Evolutionary conservation across 1,140 invertebrate genomes (phyloP), one percentile per base, ranked within the genome.

Genomic region (Apis mellifera): DNA sequence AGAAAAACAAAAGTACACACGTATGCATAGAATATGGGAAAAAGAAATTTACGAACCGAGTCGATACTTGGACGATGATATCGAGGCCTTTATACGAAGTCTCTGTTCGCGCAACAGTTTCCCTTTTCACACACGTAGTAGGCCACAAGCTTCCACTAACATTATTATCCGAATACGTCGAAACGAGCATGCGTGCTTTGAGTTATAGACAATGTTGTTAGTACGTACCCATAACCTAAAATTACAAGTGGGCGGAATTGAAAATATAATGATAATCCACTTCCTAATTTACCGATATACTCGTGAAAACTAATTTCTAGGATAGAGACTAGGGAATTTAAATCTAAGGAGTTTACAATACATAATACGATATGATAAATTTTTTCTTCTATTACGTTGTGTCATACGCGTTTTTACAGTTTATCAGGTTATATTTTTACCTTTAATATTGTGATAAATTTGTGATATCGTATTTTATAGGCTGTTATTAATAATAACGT

Each of bases 101-200:
- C 69, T 71, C 54, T 79, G n/a, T 70, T 60, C 77, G 48, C 9
- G 59, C 21, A 65, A 48, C 78, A 50, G 60, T 73, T 73, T 19
- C 32, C 32, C 50, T 66, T 23, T 73, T 50, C 15, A 26, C n/a
- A 26, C 42, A 60, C 21, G 11, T 8, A 55, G 26, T 13, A 60
- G 19, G 32, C 17, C 62, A 42, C 0, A n/a, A 15, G 17, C 55
- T 80, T 73, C 78, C 64, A 12, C 32, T 55, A 23, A 21, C 26
- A 50, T 73, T 80, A 65, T 73, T 65, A 64, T 15, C n/a, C 32
- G 60, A 73, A 48, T 71, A 55, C 52, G 21, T 65, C 60, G 26
- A 80, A 80, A 73, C 52, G 59, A 73, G 77, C 32, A 57, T 73
- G 69, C 69, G 78, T 78, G 42, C 15, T 50, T 55, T 2, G 54